Percentiles rank a stretch among this genome's conserved stretches.
phyloP scores from a whole-genome alignment of 2,113 vertebrate species.

The Bubo scandiacus region DNA sequence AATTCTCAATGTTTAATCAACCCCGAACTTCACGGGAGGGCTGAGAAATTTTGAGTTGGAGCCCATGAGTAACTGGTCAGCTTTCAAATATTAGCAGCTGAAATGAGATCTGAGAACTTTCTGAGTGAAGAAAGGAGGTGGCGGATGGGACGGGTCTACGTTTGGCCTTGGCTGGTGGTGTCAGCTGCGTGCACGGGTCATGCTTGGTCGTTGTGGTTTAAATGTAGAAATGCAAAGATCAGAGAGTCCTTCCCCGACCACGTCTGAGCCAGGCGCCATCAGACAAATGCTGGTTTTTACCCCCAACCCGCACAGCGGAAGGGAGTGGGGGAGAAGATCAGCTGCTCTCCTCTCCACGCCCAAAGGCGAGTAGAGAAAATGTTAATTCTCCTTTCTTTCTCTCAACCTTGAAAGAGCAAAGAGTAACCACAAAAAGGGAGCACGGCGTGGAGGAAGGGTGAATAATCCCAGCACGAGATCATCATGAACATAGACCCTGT shows the following conservation, averaged over 20 bases:
- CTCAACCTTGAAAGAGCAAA: not conserved
- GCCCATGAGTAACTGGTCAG: not conserved
- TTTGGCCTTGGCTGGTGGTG: not conserved
- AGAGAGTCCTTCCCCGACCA: accelerated
- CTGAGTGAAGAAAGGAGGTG: not conserved
- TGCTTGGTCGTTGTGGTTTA: not conserved
- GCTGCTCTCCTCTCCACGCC: not conserved
- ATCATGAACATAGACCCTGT: too few relatives aligned
- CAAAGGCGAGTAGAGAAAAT: accelerated
- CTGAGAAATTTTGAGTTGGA: not conserved
- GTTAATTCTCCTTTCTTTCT: not conserved
- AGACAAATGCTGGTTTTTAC: not conserved
- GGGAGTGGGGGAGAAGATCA: not conserved
- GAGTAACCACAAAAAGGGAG: not conserved
- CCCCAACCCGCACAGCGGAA: accelerated
- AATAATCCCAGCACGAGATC: not conserved
- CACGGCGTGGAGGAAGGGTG: not conserved
- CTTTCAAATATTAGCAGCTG: not conserved
- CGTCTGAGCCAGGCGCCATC: accelerated
- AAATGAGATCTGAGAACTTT: not conserved
- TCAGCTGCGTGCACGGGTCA: accelerated
- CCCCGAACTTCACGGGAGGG: not conserved
- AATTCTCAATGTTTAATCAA: not conserved
- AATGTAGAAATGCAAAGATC: not conserved
- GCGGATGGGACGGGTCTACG: not conserved